Evolutionary conservation across 2,113 vertebrate genomes (phyloP).

Genomic region (Nycticebus coucang): DNA sequence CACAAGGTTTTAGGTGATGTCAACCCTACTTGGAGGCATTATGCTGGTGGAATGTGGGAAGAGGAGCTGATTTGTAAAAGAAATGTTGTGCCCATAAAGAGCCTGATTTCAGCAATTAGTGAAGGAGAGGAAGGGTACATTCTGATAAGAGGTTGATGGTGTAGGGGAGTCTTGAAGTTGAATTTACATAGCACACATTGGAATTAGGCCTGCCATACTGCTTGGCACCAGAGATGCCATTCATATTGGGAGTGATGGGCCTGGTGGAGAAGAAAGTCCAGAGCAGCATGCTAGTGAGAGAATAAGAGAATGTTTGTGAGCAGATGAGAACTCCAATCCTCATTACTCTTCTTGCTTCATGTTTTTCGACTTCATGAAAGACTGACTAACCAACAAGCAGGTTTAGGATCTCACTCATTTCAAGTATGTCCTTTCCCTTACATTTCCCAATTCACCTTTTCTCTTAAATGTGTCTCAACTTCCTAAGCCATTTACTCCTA

Average conservation of each 20-base stretch:
- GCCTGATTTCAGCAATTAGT: not conserved
- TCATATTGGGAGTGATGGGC: not conserved
- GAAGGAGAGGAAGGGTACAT: not conserved
- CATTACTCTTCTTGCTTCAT: not conserved
- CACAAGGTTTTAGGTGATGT: not conserved
- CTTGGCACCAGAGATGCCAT: not conserved
- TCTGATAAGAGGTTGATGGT: not conserved
- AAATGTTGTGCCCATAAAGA: not conserved
- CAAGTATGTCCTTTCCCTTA: not conserved
- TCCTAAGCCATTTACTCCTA: not conserved
- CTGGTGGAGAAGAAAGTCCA: not conserved
- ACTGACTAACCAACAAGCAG: not conserved
- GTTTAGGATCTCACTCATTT: slow-evolving; percentile 4
- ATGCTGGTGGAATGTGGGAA: not conserved
- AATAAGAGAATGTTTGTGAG: not conserved
- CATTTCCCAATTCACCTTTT: slow-evolving; percentile 37
- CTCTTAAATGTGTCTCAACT: slow-evolving; percentile 18
- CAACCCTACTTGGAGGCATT: not conserved
- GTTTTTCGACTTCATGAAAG: not conserved
- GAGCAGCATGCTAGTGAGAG: not conserved
- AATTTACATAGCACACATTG: not conserved
- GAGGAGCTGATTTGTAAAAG: not conserved
- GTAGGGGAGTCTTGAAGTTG: not conserved
- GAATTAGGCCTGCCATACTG: not conserved
- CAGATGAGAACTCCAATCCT: not conserved